phyloP scores from a whole-genome alignment of 1,140 invertebrate genomes.

The Drosophila miranda region DNA sequence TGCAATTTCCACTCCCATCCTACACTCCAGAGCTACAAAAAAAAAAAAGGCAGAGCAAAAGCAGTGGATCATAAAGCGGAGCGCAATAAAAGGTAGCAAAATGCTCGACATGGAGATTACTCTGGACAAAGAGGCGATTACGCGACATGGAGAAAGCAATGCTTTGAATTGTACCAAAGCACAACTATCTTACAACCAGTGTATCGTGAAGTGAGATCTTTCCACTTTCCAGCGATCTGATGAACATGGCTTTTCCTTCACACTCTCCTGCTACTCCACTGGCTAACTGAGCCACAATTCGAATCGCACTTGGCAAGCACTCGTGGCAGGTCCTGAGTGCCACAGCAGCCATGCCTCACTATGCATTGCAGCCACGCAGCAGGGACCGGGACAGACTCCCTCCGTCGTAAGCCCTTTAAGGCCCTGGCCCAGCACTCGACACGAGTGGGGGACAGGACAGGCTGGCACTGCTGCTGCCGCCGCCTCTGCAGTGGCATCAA shows the following conservation, averaged over 20 bases:
- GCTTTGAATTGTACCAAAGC: too few relatives aligned
- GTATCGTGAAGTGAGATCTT: too few relatives aligned
- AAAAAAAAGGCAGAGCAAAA: slow-evolving; percentile 23
- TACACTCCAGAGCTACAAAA: neutral
- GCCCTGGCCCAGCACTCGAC: slow-evolving; percentile 32
- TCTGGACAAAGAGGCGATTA: too few relatives aligned
- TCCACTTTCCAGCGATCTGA: too few relatives aligned
- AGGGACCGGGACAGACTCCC: neutral
- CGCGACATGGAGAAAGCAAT: too few relatives aligned
- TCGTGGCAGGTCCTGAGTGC: slow-evolving; percentile 64
- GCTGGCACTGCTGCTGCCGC: neutral
- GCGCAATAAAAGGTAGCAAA: too few relatives aligned
- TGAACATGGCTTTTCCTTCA: too few relatives aligned
- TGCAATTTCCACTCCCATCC: slow-evolving; percentile 39
- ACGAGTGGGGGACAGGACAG: slow-evolving; percentile 16
- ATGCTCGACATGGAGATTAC: too few relatives aligned
- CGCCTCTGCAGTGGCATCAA: slow-evolving; percentile 40
- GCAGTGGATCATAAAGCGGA: neutral
- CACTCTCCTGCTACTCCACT: slow-evolving; percentile 3
- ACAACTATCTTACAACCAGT: too few relatives aligned
- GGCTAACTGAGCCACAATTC: slow-evolving; percentile 28
- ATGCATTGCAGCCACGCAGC: slow-evolving; percentile 24
- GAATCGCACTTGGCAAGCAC: slow-evolving; percentile 60
- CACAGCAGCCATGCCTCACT: slow-evolving; percentile 35
- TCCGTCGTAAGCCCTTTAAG: neutral